Conservation (phyloP, 2,113 vertebrate genomes). For the Dromaius novaehollandiae region DNA sequence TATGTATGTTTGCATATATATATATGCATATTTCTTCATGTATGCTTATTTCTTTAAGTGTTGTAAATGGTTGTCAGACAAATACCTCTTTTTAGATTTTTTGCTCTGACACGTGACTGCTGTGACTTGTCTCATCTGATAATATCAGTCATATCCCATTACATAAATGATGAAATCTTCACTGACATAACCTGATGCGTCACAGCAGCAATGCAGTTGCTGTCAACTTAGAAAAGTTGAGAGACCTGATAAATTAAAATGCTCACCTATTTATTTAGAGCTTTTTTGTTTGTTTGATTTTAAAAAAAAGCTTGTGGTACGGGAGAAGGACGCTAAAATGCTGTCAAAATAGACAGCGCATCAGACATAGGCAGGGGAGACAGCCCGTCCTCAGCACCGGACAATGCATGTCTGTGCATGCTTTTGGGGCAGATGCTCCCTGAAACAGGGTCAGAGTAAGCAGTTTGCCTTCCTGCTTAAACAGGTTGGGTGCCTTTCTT, state of each 20-base stretch:
- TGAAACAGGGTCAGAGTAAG: background rate
- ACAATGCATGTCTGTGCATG: background rate
- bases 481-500: background rate
- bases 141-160: background rate
- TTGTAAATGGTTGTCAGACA: background rate
- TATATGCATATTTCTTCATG: background rate
- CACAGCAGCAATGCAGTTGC: background rate
- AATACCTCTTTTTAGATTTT: background rate
- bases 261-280: background rate
- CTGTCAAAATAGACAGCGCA: background rate
- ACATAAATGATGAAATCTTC: background rate
- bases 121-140: background rate
- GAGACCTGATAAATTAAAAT: background rate
- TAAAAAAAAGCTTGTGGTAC: background rate
- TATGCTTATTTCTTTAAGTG: background rate
- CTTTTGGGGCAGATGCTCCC: background rate
- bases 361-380: background rate
- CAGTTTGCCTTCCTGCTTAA: background rate
- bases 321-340: background rate
- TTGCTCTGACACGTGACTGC: background rate
- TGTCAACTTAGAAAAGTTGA: background rate
- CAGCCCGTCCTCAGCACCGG: background rate
- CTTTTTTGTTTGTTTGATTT: background rate
- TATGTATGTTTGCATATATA: background rate
- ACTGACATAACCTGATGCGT: background rate